These are phyloP conservation scores for Tokudaia tokunoshimensis DNA, from an alignment of 2,797 vertebrate genomes.

Conservation along the genomic window DNA sequence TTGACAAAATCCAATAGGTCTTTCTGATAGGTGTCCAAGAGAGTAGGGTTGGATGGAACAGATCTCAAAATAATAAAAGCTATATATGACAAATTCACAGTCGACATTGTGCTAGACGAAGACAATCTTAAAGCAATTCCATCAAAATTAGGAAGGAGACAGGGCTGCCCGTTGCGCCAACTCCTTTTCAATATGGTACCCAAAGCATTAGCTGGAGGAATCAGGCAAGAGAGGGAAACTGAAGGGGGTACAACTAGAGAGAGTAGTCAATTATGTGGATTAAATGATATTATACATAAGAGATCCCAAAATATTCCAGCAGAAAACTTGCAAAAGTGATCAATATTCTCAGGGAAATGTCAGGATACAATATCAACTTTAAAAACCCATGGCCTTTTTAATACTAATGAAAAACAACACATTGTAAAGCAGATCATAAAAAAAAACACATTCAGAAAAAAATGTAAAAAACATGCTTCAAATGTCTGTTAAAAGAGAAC, in stretches of 20 bases:
- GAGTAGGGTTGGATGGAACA: background rate
- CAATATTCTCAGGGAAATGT: background rate
- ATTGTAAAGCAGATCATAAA: background rate
- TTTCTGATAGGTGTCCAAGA: background rate
- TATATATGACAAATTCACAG: too few species aligned
- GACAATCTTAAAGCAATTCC: background rate
- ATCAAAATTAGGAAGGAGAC: background rate
- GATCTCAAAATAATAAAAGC: background rate
- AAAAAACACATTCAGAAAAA: background rate
- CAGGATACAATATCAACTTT: background rate
- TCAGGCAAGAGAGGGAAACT: background rate
- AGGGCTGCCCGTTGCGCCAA: too few species aligned
- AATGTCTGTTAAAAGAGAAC: background rate
- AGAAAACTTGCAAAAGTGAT: background rate
- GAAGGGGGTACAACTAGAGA: background rate
- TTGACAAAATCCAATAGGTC: background rate
- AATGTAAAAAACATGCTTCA: background rate
- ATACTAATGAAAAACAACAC: too few species aligned
- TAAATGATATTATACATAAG: background rate
- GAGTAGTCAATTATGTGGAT: background rate
- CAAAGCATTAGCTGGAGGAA: background rate
- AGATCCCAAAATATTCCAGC: background rate
- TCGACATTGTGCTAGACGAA: background rate
- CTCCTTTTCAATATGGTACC: background rate
- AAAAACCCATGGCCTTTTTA: background rate